Conservation (phyloP, 37 sponge, comb jelly and placozoan genomes). For the Chondrilla cf. caribensis region DNA sequence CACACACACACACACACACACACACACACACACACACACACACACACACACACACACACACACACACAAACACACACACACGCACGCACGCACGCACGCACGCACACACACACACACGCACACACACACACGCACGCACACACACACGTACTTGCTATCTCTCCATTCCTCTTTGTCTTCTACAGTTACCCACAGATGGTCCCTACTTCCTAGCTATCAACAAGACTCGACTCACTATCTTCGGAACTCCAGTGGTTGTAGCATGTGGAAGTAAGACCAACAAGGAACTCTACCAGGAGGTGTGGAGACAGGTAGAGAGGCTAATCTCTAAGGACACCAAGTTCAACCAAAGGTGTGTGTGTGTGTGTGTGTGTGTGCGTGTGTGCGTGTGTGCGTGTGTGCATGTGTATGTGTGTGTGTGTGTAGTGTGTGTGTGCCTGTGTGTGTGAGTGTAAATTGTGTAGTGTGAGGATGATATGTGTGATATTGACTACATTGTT, state of each 20-base stretch:
- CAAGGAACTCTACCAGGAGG: constrained; percentile 52
- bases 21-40: too few species aligned
- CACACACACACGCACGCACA: too few species aligned
- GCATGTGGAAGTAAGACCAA: constrained; percentile 55
- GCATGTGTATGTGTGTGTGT: not conserved
- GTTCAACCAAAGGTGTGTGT: constrained; percentile 13
- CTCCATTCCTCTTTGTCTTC: not conserved
- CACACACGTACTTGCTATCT: too few species aligned
- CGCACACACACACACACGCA: too few species aligned
- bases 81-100: too few species aligned
- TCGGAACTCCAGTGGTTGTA: constrained; percentile 79
- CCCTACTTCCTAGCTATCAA: constrained; percentile 74
- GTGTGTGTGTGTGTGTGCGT: not conserved
- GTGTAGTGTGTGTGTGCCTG: not conserved
- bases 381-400: too few species aligned
- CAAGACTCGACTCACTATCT: constrained; percentile 64
- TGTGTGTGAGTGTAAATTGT: not conserved
- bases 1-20: too few species aligned
- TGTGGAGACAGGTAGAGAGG: constrained; percentile 71
- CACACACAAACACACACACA: too few species aligned
- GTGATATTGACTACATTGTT: too few species aligned
- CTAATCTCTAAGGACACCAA: constrained; percentile 39
- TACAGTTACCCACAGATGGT: constrained; percentile 40
- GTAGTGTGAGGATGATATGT: too few species aligned
- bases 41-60: too few species aligned